Evolutionary conservation across 2,888 invertebrate species (phyloP).

Genomic region (Leuctra nigra): DNA sequence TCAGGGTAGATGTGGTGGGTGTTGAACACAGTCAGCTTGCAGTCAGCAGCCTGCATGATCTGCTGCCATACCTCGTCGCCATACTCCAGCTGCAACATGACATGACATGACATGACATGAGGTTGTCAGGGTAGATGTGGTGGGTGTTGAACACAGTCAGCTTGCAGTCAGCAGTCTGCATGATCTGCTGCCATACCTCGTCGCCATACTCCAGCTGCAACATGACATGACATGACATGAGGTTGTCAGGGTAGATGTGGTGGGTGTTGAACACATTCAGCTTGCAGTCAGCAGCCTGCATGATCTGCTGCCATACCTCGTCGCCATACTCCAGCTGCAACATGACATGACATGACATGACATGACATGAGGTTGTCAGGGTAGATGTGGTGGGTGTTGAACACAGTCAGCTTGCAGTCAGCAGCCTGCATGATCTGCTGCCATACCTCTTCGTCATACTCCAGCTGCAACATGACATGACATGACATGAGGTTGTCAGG

Average conservation of each 20-base stretch:
- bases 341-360: constrained; percentile 24
- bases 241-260: constrained; percentile 71
- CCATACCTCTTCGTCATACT: constrained; percentile 79
- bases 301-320: constrained; percentile 65
- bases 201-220: constrained; percentile 72
- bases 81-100: constrained; percentile 59
- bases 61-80: constrained; percentile 72
- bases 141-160: constrained; percentile 73
- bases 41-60: constrained; percentile 62
- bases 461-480: constrained; percentile 48
- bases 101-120: constrained; percentile 59
- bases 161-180: constrained; percentile 63
- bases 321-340: constrained; percentile 72
- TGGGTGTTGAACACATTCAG: constrained; percentile 73
- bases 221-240: constrained; percentile 53
- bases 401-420: constrained; percentile 64
- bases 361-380: constrained; percentile 74
- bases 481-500: constrained; percentile 70
- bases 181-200: constrained; percentile 65
- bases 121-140: constrained; percentile 71
- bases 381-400: constrained; percentile 76
- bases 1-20: constrained; percentile 80
- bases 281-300: constrained; percentile 63
- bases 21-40: constrained; percentile 67
- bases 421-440: constrained; percentile 60